Percentiles rank a stretch among this genome's conserved stretches.
Evolutionary conservation across 2,888 invertebrate species (phyloP).

Genomic region (Protonemura montana): DNA sequence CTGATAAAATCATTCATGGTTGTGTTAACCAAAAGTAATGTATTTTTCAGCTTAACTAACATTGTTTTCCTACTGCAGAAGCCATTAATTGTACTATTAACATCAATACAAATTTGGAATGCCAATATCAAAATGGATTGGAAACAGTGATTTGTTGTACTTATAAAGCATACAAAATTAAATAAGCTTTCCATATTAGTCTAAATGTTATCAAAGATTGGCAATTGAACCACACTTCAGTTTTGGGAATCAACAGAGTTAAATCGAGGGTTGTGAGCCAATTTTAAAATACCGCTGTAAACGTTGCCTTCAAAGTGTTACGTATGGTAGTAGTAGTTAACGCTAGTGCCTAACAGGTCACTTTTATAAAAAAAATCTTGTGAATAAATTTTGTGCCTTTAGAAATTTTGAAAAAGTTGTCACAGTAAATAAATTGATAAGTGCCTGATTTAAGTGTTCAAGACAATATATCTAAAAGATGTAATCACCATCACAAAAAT

Average conservation of each 20-base stretch:
- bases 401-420: neutral
- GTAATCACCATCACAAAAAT: neutral
- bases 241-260: neutral
- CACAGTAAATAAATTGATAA: neutral
- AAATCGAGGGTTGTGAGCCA: neutral
- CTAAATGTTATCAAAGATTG: neutral
- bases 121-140: neutral
- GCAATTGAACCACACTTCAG: neutral
- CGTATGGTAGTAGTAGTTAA: no score
- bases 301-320: neutral
- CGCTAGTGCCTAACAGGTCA: neutral
- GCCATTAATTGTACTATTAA: neutral
- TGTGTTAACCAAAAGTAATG: neutral
- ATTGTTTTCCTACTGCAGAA: neutral
- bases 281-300: neutral
- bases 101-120: neutral
- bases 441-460: neutral
- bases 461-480: neutral
- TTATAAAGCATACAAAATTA: neutral
- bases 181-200: neutral
- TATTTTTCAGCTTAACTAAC: neutral
- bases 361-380: neutral
- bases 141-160: neutral
- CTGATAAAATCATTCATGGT: neutral
- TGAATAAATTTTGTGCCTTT: neutral